Base-by-base conservation (phyloP, 2,888 invertebrate genomes). In the Caenorhabditis wallacei region DNA sequence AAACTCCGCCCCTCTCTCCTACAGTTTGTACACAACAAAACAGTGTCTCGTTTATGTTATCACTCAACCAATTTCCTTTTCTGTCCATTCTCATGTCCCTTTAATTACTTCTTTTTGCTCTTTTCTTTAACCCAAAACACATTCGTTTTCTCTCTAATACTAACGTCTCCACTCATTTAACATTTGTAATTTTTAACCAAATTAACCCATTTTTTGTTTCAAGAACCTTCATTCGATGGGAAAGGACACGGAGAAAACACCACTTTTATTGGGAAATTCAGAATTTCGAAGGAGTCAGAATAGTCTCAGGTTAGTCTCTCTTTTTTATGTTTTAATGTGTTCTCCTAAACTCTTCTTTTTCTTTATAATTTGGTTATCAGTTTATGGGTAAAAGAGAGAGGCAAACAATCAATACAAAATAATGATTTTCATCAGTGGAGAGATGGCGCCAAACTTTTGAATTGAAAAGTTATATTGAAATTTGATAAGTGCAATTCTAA, bases 361-460 rank as follows among this genome's bases (percentile, higher is more conserved):
- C n/a, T 30, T 59, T 46, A 43, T 24, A 24, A 61, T 46, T 64
- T n/a, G 53, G 63, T 64, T 74, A 74, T 74, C 72, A 63, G 63
- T 54, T 53, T 71, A 51, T 57, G 22, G 18, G 18, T 48, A 53
- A n/a, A n/a, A n/a, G n/a, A n/a, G 3, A 53, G 53, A 53, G 35
- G 64, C 72, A 74, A 74, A 74, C 72, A 74, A 74, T 74, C 72
- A 63, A 74, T 63, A 53, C 53, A 71, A 71, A 71, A 71, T 71
- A 71, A 53, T 71, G 71, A 46, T 46, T 8, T 35, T 20, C 13
- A 35, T 66, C 53, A 35, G 10, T 8, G 63, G 26, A 24, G 26
- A 24, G 18, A 40, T 20, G 26, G 59, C 26, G 26, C 26, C 11
- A 57, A 35, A 24, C 10, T 40, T 5, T 40, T 40, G 46, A 18